These are phyloP conservation scores for Eulithis testata DNA, from an alignment of 2,888 invertebrate species.

Conservation along the genomic window DNA sequence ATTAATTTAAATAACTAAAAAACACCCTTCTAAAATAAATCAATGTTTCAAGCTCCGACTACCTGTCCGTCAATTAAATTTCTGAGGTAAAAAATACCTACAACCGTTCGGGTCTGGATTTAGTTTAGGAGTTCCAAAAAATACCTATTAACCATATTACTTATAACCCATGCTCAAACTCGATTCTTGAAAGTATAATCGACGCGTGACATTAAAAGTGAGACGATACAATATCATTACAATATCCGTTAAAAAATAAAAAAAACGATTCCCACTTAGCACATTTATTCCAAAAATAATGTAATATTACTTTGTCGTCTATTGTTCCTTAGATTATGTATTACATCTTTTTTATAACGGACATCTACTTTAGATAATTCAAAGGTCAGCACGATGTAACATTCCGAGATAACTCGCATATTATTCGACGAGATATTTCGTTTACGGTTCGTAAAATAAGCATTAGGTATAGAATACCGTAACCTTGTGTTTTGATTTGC, in stretches of 20 bases:
- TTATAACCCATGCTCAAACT: constrained; percentile 8
- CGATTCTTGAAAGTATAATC: too few species aligned
- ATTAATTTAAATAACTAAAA: not conserved
- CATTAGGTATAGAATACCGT: constrained; percentile 13
- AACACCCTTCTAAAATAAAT: not conserved
- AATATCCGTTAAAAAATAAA: too few species aligned
- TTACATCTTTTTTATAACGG: constrained; percentile 50
- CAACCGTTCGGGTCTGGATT: not conserved
- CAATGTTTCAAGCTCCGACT: constrained; percentile 3
- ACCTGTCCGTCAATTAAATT: not conserved
- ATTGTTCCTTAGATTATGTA: constrained; percentile 64
- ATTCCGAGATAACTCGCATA: constrained; percentile 28
- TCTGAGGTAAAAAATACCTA: not conserved
- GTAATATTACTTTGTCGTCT: constrained; percentile 50
- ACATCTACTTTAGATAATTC: constrained; percentile 51
- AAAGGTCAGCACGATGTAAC: constrained; percentile 46
- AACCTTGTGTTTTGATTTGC: constrained; percentile 25
- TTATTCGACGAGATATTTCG: constrained; percentile 22
- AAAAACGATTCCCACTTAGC: constrained; percentile 19
- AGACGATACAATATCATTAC: too few species aligned
- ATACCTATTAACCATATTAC: too few species aligned
- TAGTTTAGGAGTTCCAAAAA: not conserved
- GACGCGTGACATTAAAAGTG: too few species aligned
- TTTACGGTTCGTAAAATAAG: constrained; percentile 26
- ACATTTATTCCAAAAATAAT: constrained; percentile 46